Base-by-base conservation (phyloP, 2,888 invertebrate species). In the Chrysolina oricalcia region DNA sequence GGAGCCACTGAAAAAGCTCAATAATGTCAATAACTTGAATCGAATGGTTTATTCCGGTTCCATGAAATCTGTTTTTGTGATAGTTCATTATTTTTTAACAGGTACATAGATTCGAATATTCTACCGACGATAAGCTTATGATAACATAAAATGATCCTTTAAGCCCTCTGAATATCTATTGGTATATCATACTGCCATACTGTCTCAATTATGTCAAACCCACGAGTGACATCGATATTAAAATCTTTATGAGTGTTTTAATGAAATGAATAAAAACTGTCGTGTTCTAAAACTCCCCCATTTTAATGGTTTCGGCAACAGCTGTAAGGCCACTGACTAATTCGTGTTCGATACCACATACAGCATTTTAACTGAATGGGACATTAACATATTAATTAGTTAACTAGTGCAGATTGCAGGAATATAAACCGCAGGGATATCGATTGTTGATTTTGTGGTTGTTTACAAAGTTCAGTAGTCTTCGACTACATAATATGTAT, bases 281-380 rank as follows among this genome's bases (percentile, higher is more conserved):
- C 11, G 84, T 85, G 43, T 84, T 79, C 81, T 82, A 85, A 74
- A 86, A 85, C 76, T 83, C 80, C 21, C 84, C 85, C 53, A 78
- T 86, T 46, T 81, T 86, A 75, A 79, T 83, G 67, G 73, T 75
- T 41, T 76, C 69, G 59, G 80, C 67, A 80, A 81, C 81, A 72
- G 76, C 77, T 77, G 85, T 85, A 62, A 81, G 83, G 8, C 86
- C 86, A 79, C 79, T 81, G n/a, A 84, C 84, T 27, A 85, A 86
- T 62, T 73, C 46, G 78, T 78, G 80, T 73, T 59, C 78, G 13
- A 85, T 87, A 11, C 82, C 83, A 68, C 78, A 67, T 48, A 67
- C 50, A 50, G 67, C 40, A 56, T 68, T 68, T 68, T 68, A 40
- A 68, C 68, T 68, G n/a, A 68, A 48, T 68, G 68, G 40, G 48